Base-by-base conservation (phyloP, 2,888 invertebrate genomes). In the Xestia xanthographa region DNA sequence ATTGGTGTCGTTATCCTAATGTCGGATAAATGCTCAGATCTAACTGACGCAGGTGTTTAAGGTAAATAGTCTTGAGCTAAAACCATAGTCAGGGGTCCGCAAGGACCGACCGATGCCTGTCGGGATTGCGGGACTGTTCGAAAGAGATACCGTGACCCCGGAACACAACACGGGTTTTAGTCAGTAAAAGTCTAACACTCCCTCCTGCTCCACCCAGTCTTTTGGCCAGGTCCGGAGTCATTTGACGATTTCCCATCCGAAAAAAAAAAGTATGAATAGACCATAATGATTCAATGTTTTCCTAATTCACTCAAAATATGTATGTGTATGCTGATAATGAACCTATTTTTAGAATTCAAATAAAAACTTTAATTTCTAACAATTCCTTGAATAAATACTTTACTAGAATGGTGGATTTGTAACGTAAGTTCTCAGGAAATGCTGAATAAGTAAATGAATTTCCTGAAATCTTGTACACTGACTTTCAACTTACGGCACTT, bases 1-100 rank as follows among this genome's bases (percentile, higher is more conserved):
- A 89, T 87, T 83, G 84, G 80, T 79, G 75, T 77, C 75, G 84
- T 87, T 78, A 87, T 77, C 82, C 68, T 77, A 77, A 80, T 83
- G 80, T 71, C 77, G 72, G 84, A 73, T 86, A 87, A 89, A 89
- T 77, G 84, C 70, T 73, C 56, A 34, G 77, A 75, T 71, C 43
- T 76, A 58, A 48, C 53, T 65, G 43, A 48, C n/a, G 12, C 76
- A 65, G 76, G 63, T 50, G 38, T 69, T 75, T 69, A 58, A 12
- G n/a, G 26, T 65, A 34, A 41, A 48, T 48, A 34, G 50, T 43
- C 38, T 43, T 38, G 74, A 45, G 29, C n/a, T 48, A 22, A 50
- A 68, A 62, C 22, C 5, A n/a, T 8, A 12, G 3, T n/a, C n/a
- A 34, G 34, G 34, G 34, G 34, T 34, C 34, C 34, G 34, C 34